Evolutionary conservation across 30 jellyfish, hydroid and myxozoan genomes (phyloP).

Genomic region (Mastigias papua): DNA sequence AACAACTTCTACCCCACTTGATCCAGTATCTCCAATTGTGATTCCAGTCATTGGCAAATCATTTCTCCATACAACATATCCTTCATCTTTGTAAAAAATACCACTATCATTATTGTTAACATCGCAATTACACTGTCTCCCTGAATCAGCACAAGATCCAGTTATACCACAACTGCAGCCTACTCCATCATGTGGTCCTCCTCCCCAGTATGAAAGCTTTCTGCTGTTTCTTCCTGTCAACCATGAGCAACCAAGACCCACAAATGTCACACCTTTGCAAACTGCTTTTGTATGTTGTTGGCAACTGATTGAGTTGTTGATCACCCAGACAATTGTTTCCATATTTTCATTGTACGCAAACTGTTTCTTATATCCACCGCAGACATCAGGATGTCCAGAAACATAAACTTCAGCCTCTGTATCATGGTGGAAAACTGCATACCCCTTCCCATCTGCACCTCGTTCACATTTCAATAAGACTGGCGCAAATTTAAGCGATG

Average conservation of each 20-base stretch:
- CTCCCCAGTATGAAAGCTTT: constrained; percentile 36
- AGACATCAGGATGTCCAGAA: neutral
- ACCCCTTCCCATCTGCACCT: neutral
- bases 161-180: constrained; percentile 34
- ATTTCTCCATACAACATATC: constrained; percentile 17
- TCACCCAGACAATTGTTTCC: neutral
- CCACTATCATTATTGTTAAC: neutral
- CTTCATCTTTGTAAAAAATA: constrained; percentile 7
- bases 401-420: constrained; percentile 17
- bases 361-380: constrained; percentile 1
- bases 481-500: constrained; percentile 17
- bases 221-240: constrained; percentile 22
- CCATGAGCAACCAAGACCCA: constrained; percentile 24
- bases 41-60: constrained; percentile 55
- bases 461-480: constrained; percentile 2
- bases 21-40: constrained; percentile 48
- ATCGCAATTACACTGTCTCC: constrained; percentile 24
- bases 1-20: constrained; percentile 9
- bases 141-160: neutral
- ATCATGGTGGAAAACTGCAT: constrained; percentile 39
- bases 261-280: constrained; percentile 37
- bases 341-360: neutral
- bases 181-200: constrained; percentile 25
- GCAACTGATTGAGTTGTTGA: constrained; percentile 23
- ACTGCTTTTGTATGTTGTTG: constrained; percentile 10